These are phyloP conservation scores for Capromys pilorides DNA, from an alignment of 2,797 vertebrate species.

Conservation along the genomic window DNA sequence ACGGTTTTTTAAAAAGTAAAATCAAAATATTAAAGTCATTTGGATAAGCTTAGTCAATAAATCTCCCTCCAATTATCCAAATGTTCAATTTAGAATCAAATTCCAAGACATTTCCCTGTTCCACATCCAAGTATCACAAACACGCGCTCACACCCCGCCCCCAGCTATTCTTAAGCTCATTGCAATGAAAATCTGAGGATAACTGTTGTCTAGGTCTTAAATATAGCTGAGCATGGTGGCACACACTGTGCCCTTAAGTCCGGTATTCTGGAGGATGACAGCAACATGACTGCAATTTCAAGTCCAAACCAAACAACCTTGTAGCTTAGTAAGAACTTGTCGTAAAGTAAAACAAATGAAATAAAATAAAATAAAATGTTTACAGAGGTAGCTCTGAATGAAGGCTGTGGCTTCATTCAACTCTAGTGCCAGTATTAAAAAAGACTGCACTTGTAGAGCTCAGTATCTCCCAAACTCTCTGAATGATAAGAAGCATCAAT, in stretches of 20 bases:
- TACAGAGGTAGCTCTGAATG: neutral
- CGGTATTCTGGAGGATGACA: neutral
- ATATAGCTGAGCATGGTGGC: neutral
- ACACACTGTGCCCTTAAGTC: neutral
- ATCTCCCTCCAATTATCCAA: neutral
- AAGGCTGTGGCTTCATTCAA: neutral
- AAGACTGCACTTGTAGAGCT: neutral
- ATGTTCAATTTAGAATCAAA: conserved; percentile 22
- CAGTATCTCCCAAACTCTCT: neutral
- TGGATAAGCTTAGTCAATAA: conserved; percentile 41
- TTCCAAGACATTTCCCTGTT: neutral
- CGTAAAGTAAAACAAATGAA: neutral
- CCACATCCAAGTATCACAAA: neutral
- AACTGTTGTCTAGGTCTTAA: neutral
- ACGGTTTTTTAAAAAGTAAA: conserved; percentile 23
- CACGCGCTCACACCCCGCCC: neutral
- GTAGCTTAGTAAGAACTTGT: neutral
- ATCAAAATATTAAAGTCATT: conserved; percentile 27
- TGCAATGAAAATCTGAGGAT: neutral
- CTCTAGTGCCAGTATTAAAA: neutral
- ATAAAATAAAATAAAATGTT: neutral
- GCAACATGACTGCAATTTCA: neutral
- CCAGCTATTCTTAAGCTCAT: neutral
- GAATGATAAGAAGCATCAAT: conserved; percentile 11
- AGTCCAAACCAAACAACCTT: neutral